A percentile compares a stretch with the other conserved stretches of the same genome.
Evolutionary conservation across 2,888 invertebrate genomes (phyloP).

Genomic region (Malthinus flaveolus): DNA sequence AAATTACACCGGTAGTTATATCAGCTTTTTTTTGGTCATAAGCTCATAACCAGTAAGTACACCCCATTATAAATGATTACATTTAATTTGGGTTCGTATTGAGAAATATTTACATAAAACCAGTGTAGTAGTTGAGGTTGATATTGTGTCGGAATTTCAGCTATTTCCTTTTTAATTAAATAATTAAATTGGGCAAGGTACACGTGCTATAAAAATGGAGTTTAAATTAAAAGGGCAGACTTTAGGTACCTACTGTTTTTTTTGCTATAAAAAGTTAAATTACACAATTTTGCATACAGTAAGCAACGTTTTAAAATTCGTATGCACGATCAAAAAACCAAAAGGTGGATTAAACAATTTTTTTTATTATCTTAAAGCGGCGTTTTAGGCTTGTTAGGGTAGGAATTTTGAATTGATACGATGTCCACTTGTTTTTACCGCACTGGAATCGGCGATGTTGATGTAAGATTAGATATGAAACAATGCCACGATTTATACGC

Average conservation of each 20-base stretch:
- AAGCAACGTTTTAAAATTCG: constrained; percentile 9
- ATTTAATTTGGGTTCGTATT: neutral
- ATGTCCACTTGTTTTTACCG: constrained; percentile 45
- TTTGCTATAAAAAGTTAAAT: no score
- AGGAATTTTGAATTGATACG: constrained; percentile 50
- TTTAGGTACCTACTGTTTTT: no score
- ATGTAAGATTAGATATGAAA: constrained; percentile 53
- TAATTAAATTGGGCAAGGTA: no score
- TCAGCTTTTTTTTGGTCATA: constrained; percentile 42
- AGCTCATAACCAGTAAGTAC: neutral
- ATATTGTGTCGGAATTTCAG: no score
- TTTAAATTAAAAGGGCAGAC: no score
- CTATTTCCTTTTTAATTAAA: no score
- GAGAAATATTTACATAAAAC: no score
- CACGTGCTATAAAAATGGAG: no score
- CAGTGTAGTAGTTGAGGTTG: no score
- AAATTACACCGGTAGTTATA: constrained; percentile 38
- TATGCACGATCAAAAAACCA: neutral
- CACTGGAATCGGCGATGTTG: constrained; percentile 49
- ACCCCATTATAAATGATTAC: neutral
- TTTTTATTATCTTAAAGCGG: constrained; percentile 30
- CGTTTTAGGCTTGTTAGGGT: constrained; percentile 49
- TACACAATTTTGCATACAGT: no score
- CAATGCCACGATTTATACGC: constrained; percentile 54
- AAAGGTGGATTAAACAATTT: neutral